A percentile compares a stretch with the other conserved stretches of the same genome.
These are phyloP conservation scores for Aphelinus atriplicis DNA, from an alignment of 1,140 invertebrate genomes.

Conservation along the genomic window DNA sequence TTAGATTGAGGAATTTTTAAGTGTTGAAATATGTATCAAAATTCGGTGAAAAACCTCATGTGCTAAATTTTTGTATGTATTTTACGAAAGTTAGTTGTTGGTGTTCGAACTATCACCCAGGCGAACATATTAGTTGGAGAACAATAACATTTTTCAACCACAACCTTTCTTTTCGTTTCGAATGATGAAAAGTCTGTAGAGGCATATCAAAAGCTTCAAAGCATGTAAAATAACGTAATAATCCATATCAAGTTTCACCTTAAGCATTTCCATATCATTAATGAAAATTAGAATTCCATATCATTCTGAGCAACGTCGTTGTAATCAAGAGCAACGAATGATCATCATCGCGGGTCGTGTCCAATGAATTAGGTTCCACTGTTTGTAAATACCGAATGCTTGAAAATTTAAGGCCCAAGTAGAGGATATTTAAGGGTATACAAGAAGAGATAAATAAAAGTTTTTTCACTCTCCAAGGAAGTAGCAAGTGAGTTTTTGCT, in stretches of 20 bases:
- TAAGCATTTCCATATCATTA: too few relatives aligned
- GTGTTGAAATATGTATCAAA: conserved; percentile 29
- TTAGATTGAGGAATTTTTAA: conserved; percentile 33
- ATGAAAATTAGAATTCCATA: background rate
- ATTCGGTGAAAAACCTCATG: conserved; percentile 5
- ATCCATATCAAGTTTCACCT: too few relatives aligned
- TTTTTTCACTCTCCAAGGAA: background rate
- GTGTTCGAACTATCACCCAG: background rate
- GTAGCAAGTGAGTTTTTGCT: too few relatives aligned
- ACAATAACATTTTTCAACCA: too few relatives aligned
- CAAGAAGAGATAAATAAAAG: background rate
- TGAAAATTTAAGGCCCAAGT: background rate
- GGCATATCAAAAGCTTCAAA: too few relatives aligned
- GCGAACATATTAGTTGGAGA: too few relatives aligned
- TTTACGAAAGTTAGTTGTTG: conserved; percentile 32
- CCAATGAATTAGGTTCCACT: background rate
- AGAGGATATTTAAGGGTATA: background rate
- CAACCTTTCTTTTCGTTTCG: too few relatives aligned
- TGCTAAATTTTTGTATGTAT: conserved; percentile 31
- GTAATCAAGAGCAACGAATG: background rate
- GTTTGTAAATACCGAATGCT: conserved; percentile 21
- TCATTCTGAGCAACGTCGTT: conserved; percentile 4
- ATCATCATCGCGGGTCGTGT: background rate
- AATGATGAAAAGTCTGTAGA: too few relatives aligned
- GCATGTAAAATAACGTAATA: too few relatives aligned